Base-by-base conservation (phyloP, 1,140 invertebrate genomes). In the Cyrtorhinus lividipennis region DNA sequence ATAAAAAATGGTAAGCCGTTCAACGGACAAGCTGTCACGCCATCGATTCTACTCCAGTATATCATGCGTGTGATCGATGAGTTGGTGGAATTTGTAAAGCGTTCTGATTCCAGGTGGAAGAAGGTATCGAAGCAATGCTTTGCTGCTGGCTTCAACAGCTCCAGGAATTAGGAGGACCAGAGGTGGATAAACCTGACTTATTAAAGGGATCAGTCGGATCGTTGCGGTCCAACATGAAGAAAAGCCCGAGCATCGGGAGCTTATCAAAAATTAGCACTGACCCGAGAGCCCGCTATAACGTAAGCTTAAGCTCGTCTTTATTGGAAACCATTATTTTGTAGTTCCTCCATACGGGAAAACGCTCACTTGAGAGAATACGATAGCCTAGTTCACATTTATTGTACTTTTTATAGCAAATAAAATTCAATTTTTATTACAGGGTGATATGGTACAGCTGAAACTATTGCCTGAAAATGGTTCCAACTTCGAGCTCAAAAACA, bases 371-470 rank as follows among this genome's bases (percentile, higher is more conserved):
- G n/a, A n/a, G n/a, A n/a, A n/a, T n/a, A n/a, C n/a, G n/a, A n/a
- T n/a, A n/a, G n/a, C n/a, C n/a, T n/a, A n/a, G n/a, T n/a, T n/a
- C n/a, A n/a, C n/a, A n/a, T n/a, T n/a, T n/a, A n/a, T n/a, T n/a
- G n/a, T n/a, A n/a, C n/a, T n/a, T n/a, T n/a, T n/a, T n/a, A n/a
- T n/a, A n/a, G n/a, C n/a, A n/a, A n/a, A n/a, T n/a, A n/a, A n/a
- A n/a, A n/a, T n/a, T n/a, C n/a, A 8, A 22, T 58, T 44, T 64
- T 62, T 67, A 66, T 74, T 77, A 44, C 75, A 91, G 87, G 89
- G 90, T 12, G 90, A 94, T 74, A 76, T 92, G 53, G 89, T 94
- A 26, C 87, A 90, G 71, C 76, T 92, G 66, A 91, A 90, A 73
- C 82, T 85, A 65, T 72, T 85, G 44, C 79, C 80, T 5, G 74